Base-by-base conservation (phyloP, 1,140 invertebrate species). In the Sinella curviseta region DNA sequence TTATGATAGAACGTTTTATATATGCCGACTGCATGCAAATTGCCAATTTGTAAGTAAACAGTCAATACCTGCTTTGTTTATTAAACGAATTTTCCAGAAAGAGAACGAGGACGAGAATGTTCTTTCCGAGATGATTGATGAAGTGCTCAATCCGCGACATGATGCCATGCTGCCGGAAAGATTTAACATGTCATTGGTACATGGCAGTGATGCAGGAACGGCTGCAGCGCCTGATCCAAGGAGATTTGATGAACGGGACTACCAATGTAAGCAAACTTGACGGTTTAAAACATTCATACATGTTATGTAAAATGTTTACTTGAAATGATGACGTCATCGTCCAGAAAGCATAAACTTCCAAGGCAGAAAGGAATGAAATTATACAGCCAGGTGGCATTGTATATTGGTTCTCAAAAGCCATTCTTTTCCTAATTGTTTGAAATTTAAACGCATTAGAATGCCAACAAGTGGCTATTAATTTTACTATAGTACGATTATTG, bases 171-270 rank as follows among this genome's bases (percentile, higher is more conserved):
- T 8, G 3, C 74, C 36, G n/a, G 81, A 82, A 30, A n/a, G 76
- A 17, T 80, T 82, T 60, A 65, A 57, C 33, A 78, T 80, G 70
- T 24, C 78, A 0, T 24, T 70, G 30, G 34, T 80, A 17, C 78
- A 78, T 39, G 77, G 57, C 2, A 39, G 30, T 28, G 76, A 79
- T 54, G 81, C 77, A 12, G 30, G 39, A 12, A 35, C 48, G 0
- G 34, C 55, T 26, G 74, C 60, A 14, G 78, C 39, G 17, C 35
- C 74, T 16, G 74, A 75, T 17, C 39, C 39, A 24, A 39, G 39
- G 20, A n/a, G 55, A 0, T 83, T 78, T 76, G 82, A 82, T 74
- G 82, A 83, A 65, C 31, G 78, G 24, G 82, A 83, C 55, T 83
- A 82, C 74, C 82, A 83, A 77, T 83, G 82, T 83, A 78, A 54